Evolutionary conservation across 2,797 vertebrate species (phyloP).

Genomic region (Sebastiscus albofasciatus): DNA sequence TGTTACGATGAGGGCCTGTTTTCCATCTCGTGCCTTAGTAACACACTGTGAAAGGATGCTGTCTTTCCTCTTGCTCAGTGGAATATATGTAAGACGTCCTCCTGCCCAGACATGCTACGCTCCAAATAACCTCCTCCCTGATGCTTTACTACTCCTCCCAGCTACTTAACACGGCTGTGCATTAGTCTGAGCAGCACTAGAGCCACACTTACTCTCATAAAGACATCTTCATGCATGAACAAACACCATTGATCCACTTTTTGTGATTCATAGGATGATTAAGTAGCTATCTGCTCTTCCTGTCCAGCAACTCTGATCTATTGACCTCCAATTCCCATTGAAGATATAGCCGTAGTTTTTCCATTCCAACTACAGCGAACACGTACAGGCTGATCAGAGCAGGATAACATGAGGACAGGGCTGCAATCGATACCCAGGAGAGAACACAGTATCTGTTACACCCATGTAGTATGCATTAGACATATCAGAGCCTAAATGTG

Average conservation of each 20-base stretch:
- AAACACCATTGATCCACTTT: slow-evolving; percentile 49
- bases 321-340: slow-evolving; percentile 13
- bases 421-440: slow-evolving; percentile 42
- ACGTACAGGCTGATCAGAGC: slow-evolving; percentile 16
- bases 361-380: background rate
- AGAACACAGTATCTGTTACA: slow-evolving; percentile 57
- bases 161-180: slow-evolving; percentile 44
- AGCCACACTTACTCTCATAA: slow-evolving; percentile 23
- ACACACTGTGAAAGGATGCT: slow-evolving; percentile 36
- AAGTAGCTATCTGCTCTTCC: slow-evolving; percentile 37
- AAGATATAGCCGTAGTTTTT: background rate
- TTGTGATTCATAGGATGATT: slow-evolving; percentile 45
- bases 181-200: slow-evolving; percentile 39
- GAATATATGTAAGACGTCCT: slow-evolving; percentile 34
- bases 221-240: slow-evolving; percentile 34
- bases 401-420: slow-evolving; percentile 22
- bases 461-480: slow-evolving; percentile 49
- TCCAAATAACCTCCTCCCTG: slow-evolving; percentile 23
- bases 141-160: slow-evolving; percentile 34
- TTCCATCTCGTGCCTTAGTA: slow-evolving; percentile 54
- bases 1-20: slow-evolving; percentile 67
- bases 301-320: slow-evolving; percentile 6
- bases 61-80: slow-evolving; percentile 40
- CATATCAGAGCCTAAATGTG: slow-evolving; percentile 55
- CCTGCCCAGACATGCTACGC: slow-evolving; percentile 49